Conservation (phyloP, 64 coral and sea anemone genomes). For the Montipora cactus region DNA sequence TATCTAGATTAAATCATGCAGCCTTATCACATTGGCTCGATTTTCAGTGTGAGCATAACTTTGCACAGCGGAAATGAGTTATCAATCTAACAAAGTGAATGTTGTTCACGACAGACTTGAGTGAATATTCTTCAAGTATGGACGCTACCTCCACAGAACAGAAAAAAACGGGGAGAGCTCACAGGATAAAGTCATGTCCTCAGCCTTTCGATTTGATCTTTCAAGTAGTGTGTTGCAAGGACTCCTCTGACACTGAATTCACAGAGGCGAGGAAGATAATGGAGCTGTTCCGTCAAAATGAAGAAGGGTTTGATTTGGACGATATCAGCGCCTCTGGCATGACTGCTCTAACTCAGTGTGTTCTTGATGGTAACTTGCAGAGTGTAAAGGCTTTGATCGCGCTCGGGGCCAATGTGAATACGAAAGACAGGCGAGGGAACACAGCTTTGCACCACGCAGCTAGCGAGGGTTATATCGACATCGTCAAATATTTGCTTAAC, state of each 20-base stretch:
- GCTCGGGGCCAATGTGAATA: slow-evolving; percentile 76
- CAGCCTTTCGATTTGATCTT: slow-evolving; percentile 71
- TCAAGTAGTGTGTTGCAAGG: slow-evolving; percentile 50
- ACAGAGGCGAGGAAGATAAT: slow-evolving; percentile 42
- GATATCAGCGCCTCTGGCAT: slow-evolving; percentile 66
- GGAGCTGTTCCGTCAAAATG: slow-evolving; percentile 12
- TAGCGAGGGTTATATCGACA: slow-evolving; percentile 65
- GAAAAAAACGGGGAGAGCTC: neutral
- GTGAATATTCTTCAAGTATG: neutral
- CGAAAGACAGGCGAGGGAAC: slow-evolving; percentile 59
- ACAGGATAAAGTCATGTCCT: slow-evolving; percentile 45
- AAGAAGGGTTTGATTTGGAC: slow-evolving; percentile 40
- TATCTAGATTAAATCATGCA: no score
- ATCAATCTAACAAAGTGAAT: neutral
- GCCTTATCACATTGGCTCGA: no score
- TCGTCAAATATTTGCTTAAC: slow-evolving; percentile 62
- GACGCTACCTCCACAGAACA: neutral
- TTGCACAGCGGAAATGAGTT: neutral
- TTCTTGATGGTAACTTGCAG: slow-evolving; percentile 58
- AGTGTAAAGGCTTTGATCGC: slow-evolving; percentile 67
- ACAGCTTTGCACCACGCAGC: slow-evolving; percentile 79
- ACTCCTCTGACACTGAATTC: slow-evolving; percentile 43
- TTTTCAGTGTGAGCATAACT: no score
- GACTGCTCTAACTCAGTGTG: slow-evolving; percentile 74
- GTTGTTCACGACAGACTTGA: neutral